Evolutionary conservation across 2,113 vertebrate species (phyloP).

Genomic region (Neolamprologus cancellatus): DNA sequence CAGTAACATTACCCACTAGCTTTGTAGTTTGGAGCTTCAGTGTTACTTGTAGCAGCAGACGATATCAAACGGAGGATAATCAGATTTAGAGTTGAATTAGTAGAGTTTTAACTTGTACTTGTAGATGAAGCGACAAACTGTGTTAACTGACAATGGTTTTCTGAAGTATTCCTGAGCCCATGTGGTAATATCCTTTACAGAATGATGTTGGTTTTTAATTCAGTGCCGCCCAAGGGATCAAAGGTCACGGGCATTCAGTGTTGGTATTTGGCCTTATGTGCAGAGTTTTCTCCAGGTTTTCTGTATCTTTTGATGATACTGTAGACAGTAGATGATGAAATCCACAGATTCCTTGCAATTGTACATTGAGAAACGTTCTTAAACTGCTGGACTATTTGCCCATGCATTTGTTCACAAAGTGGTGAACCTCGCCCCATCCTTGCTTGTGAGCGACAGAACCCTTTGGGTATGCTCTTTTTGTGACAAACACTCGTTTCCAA

Average conservation of each 20-base stretch:
- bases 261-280: background rate
- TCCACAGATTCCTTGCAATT: background rate
- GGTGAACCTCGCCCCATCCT: background rate
- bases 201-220: background rate
- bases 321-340: background rate
- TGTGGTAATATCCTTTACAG: background rate
- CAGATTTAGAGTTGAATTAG: background rate
- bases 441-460: accelerated
- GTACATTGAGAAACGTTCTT: background rate
- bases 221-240: background rate
- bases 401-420: background rate
- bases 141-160: background rate
- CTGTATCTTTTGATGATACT: background rate
- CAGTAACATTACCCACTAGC: background rate
- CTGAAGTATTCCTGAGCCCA: background rate
- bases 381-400: background rate
- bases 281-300: background rate
- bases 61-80: background rate
- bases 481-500: background rate
- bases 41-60: background rate
- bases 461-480: background rate
- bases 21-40: background rate
- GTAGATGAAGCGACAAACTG: background rate
- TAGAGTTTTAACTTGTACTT: background rate
- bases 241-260: background rate